phyloP scores from a whole-genome alignment of 1,140 invertebrate genomes.

The Calephelis virginiensis region DNA sequence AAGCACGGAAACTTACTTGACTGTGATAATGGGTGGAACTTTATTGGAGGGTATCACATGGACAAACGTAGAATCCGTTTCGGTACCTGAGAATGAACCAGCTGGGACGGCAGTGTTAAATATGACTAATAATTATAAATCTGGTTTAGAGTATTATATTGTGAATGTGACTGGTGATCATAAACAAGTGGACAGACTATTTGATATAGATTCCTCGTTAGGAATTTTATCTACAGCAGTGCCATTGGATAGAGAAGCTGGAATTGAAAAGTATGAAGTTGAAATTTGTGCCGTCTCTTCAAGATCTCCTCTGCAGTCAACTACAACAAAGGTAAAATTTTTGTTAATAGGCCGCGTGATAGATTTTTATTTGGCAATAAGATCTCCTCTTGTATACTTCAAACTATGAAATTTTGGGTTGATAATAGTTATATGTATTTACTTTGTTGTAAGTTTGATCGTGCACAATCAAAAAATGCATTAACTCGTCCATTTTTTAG shows the following conservation, averaged over 20 bases:
- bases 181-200: constrained; percentile 88
- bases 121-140: constrained; percentile 83
- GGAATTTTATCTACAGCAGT: constrained; percentile 93
- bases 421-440: too few relatives aligned
- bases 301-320: constrained; percentile 82
- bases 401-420: too few relatives aligned
- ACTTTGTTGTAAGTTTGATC: too few relatives aligned
- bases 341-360: constrained; percentile 22
- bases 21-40: constrained; percentile 83
- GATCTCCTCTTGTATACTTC: too few relatives aligned
- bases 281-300: constrained; percentile 90
- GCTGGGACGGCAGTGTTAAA: constrained; percentile 90
- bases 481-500: too few relatives aligned
- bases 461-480: too few relatives aligned
- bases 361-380: too few relatives aligned
- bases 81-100: constrained; percentile 93
- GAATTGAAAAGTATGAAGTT: constrained; percentile 88
- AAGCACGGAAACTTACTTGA: constrained; percentile 90
- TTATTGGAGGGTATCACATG: constrained; percentile 82
- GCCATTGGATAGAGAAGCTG: constrained; percentile 91
- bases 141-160: constrained; percentile 93
- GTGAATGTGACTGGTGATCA: constrained; percentile 91
- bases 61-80: constrained; percentile 82
- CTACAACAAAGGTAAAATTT: constrained; percentile 87
- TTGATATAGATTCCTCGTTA: constrained; percentile 92